These are phyloP conservation scores for Martes martes DNA, from an alignment of 2,113 vertebrate species.

Conservation along the genomic window DNA sequence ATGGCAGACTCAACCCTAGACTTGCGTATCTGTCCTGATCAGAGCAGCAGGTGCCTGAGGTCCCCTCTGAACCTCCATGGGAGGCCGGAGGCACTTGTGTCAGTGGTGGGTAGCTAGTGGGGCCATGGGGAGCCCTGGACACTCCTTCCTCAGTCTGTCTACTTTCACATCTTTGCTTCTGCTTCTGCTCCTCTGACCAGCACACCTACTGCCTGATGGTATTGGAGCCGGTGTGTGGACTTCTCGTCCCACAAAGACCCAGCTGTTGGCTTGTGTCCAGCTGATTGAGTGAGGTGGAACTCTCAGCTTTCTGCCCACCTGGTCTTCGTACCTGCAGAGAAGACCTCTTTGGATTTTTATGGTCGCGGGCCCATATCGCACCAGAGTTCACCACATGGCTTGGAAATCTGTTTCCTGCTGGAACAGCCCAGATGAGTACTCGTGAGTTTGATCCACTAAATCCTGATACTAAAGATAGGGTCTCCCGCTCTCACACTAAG, in stretches of 20 bases:
- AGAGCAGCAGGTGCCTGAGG: neutral
- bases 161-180: neutral
- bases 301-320: neutral
- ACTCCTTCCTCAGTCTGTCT: neutral
- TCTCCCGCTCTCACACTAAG: fast-evolving
- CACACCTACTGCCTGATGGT: too few relatives aligned
- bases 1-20: neutral
- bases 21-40: neutral
- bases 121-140: neutral
- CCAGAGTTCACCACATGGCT: neutral
- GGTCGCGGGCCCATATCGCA: neutral
- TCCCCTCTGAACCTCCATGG: neutral
- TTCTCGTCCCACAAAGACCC: neutral
- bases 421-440: neutral
- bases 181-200: neutral
- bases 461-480: neutral
- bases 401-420: neutral
- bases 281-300: neutral
- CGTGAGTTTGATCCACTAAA: neutral
- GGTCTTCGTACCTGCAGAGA: neutral
- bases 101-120: neutral
- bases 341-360: neutral
- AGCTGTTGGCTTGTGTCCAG: neutral
- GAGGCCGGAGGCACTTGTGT: too few relatives aligned
- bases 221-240: neutral